Base-by-base conservation (phyloP, 2,797 vertebrate species). In the Eutrigla gurnardus region DNA sequence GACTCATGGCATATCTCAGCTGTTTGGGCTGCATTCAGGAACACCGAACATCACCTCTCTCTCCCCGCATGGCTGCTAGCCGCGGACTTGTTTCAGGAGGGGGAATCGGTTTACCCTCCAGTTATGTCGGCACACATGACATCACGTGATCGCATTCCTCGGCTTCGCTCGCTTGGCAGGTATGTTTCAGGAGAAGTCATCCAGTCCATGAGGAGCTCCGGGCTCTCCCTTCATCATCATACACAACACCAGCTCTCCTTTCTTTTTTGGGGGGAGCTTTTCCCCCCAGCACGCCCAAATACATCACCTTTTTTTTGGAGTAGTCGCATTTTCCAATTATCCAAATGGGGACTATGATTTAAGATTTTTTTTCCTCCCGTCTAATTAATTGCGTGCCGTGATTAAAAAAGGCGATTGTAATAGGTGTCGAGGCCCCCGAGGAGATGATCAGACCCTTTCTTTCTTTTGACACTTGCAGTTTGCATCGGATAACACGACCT, bases 391-490 rank as follows among this genome's bases (percentile, higher is more conserved):
- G 85, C 86, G 74, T 78, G 87, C 80, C 79, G 17, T 89, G 90
- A 94, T 95, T 94, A 93, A 92, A 92, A 93, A 92, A 90, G 88
- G 82, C 80, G 15, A 78, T 86, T 86, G 83, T 94, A 93, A 94
- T 95, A 84, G 82, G 85, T 79, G 89, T 86, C 72, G 58, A 82
- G 52, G 61, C 89, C 89, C 88, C 91, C 10, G 14, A 43, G 80
- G 93, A 90, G 73, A 77, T 66, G 62, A 70, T 64, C 52, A 79
- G 75, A 82, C 65, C 69, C 57, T 47, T 49, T 55, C 43, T 70
- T 78, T 79, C 59, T 80, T 25, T 25, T 73, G 37, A 75, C 81
- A 60, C 70, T 78, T 82, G 79, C 67, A 53, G n/a, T 71, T 72
- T 36, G 35, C 37, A 35, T 43, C 43, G 33, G n/a, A 78, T 70